Conservation (phyloP, 2,797 vertebrate species). For the Perodicticus potto region DNA sequence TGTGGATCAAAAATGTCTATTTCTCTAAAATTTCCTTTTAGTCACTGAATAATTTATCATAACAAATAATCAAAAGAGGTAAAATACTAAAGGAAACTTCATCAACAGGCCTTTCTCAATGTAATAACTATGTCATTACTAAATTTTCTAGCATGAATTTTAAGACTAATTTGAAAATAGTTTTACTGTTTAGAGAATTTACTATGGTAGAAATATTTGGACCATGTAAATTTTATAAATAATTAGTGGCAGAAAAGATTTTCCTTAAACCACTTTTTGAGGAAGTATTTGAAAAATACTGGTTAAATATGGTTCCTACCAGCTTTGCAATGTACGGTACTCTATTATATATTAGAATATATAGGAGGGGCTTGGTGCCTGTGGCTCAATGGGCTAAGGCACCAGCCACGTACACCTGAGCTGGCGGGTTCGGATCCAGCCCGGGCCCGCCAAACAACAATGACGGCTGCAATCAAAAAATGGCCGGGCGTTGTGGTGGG, state of each 20-base stretch:
- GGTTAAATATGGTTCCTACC: neutral
- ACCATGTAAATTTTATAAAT: conserved; percentile 14
- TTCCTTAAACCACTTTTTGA: conserved; percentile 45
- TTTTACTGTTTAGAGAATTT: conserved; percentile 34
- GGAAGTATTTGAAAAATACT: conserved; percentile 10
- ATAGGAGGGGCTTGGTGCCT: no score
- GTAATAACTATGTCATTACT: neutral
- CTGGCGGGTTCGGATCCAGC: no score
- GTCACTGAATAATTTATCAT: conserved; percentile 35
- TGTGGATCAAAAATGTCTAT: neutral
- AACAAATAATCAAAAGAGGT: conserved; percentile 19
- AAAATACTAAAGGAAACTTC: neutral
- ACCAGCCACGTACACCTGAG: no score
- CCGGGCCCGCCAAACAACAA: no score
- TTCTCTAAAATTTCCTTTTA: conserved; percentile 52
- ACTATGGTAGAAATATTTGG: conserved; percentile 32
- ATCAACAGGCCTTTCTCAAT: conserved; percentile 39
- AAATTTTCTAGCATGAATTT: conserved; percentile 40
- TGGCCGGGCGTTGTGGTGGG: no score
- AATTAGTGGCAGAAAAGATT: neutral
- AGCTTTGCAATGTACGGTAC: neutral
- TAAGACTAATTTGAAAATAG: conserved; percentile 59
- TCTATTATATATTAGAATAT: neutral
- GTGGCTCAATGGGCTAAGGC: no score
- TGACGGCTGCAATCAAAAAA: no score